Conservation (phyloP, 2,797 vertebrate genomes). For the Tauraco hartlaubi region DNA sequence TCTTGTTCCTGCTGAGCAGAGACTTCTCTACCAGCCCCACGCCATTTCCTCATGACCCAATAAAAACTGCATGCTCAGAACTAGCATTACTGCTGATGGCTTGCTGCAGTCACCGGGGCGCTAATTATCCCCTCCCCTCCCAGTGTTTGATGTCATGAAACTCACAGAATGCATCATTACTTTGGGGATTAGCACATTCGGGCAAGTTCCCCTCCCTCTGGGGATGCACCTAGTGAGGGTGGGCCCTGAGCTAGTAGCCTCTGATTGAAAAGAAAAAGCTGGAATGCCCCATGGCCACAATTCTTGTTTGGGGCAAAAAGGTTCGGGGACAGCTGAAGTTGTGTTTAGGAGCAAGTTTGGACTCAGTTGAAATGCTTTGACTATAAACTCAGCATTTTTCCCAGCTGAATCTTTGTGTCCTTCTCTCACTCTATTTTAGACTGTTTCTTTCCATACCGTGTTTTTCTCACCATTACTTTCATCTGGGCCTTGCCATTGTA, state of each 20-base stretch:
- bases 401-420: not conserved
- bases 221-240: not conserved
- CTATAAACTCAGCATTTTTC: not conserved
- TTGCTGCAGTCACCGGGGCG: not conserved
- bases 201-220: not conserved
- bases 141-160: conserved; percentile 58
- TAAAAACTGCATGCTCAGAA: not conserved
- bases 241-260: not conserved
- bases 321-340: fast-evolving
- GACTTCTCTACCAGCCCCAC: not conserved
- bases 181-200: conserved; percentile 38
- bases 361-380: not conserved
- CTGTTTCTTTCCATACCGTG: not conserved
- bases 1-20: conserved; percentile 9
- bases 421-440: fast-evolving
- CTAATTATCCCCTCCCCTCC: conserved; percentile 50
- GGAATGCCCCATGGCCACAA: fast-evolving
- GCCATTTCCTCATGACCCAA: conserved; percentile 38
- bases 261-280: not conserved
- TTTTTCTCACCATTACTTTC: not conserved
- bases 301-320: not conserved
- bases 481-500: not conserved
- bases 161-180: conserved; percentile 9
- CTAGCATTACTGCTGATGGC: not conserved
- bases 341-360: not conserved